A percentile compares a stretch with the other conserved stretches of the same genome.
phyloP scores from a whole-genome alignment of 2,888 invertebrate species.

The Reticulitermes lucifugus region DNA sequence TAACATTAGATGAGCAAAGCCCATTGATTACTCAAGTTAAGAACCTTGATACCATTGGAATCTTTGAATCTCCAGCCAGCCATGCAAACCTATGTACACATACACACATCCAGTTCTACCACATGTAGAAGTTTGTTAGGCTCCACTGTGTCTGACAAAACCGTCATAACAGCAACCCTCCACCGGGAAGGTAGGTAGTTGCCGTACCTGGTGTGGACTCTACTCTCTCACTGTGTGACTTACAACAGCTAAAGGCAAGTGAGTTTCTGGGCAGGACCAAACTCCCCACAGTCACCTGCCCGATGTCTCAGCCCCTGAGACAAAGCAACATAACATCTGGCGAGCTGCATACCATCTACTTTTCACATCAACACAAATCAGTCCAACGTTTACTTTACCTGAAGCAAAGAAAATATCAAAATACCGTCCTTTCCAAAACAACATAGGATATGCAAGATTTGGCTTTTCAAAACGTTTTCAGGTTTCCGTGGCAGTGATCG shows the following conservation, averaged over 20 bases:
- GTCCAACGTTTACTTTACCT: background rate
- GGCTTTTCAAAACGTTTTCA: too few species aligned
- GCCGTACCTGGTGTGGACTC: conserved; percentile 44
- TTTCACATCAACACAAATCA: background rate
- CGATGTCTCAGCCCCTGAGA: conserved; percentile 42
- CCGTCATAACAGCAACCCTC: conserved; percentile 43
- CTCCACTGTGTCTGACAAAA: conserved; percentile 11
- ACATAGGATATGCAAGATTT: background rate
- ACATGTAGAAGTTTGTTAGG: conserved; percentile 20
- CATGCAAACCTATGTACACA: conserved; percentile 43
- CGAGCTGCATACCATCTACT: conserved; percentile 12
- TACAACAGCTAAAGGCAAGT: conserved; percentile 41
- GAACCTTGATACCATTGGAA: conserved; percentile 23
- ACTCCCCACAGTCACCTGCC: conserved; percentile 33
- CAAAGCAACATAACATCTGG: conserved; percentile 47
- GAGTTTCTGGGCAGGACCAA: conserved; percentile 17
- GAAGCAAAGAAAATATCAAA: background rate
- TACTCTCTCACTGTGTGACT: conserved; percentile 37
- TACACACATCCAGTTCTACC: conserved; percentile 4
- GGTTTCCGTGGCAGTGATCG: too few species aligned
- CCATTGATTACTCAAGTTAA: conserved; percentile 25
- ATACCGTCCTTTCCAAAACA: background rate
- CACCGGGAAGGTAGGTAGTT: conserved; percentile 41
- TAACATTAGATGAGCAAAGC: conserved; percentile 7
- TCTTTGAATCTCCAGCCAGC: conserved; percentile 8